These are phyloP conservation scores for Ceratitis capitata DNA, from an alignment of 1,140 invertebrate species.

Conservation along the genomic window DNA sequence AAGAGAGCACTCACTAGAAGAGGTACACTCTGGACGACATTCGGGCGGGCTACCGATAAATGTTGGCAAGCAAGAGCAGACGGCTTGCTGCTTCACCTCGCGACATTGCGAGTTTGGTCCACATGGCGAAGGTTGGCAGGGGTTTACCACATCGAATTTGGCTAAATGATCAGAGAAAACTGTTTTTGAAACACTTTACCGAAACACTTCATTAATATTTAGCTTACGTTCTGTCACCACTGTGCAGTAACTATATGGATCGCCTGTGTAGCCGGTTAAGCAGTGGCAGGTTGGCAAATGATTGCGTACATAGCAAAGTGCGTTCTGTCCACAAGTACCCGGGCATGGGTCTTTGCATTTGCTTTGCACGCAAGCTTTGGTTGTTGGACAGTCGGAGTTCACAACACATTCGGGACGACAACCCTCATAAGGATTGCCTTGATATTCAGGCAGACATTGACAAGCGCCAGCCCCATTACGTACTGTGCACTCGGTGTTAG, in stretches of 20 bases:
- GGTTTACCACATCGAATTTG: conserved; percentile 67
- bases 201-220: background rate
- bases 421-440: conserved; percentile 79
- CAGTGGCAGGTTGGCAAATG: conserved; percentile 80
- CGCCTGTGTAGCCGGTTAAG: conserved; percentile 73
- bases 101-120: conserved; percentile 80
- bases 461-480: conserved; percentile 75
- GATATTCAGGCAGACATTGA: conserved; percentile 74
- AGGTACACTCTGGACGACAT: conserved; percentile 84
- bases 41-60: conserved; percentile 80
- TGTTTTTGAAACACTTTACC: background rate
- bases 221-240: conserved; percentile 70
- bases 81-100: conserved; percentile 75
- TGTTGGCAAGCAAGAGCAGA: conserved; percentile 81
- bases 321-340: conserved; percentile 79
- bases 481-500: conserved; percentile 70
- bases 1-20: conserved; percentile 81
- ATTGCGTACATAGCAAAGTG: conserved; percentile 77
- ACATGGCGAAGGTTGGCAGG: conserved; percentile 75
- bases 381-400: conserved; percentile 76
- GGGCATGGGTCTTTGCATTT: conserved; percentile 82
- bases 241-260: conserved; percentile 74
- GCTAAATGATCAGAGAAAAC: conserved; percentile 45
- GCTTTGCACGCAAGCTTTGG: conserved; percentile 75
- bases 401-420: conserved; percentile 80